These are phyloP conservation scores for Eupithecia subfuscata DNA, from an alignment of 2,888 invertebrate species.

Conservation along the genomic window DNA sequence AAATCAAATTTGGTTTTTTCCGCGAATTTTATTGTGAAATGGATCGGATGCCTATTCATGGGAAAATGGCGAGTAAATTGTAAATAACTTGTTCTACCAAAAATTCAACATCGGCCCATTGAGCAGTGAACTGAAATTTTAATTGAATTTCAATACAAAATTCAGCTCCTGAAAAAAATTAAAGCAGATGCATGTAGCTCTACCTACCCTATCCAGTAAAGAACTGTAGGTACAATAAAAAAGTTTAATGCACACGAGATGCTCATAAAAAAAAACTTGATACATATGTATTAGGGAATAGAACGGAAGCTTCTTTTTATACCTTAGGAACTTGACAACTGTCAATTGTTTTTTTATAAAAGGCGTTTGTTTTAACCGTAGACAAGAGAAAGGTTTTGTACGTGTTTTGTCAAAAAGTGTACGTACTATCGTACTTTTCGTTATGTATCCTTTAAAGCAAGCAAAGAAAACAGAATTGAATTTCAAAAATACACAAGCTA, in stretches of 20 bases:
- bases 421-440: not conserved
- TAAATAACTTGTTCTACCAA: conserved; percentile 28
- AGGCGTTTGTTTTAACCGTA: no score
- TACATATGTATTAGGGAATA: no score
- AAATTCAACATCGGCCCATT: conserved; percentile 17
- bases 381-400: not conserved
- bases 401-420: not conserved
- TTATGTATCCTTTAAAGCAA: not conserved
- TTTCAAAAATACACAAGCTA: conserved; percentile 8
- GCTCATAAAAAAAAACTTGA: no score
- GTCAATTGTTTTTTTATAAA: no score
- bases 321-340: no score
- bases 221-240: no score
- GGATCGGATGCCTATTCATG: conserved; percentile 43
- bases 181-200: not conserved
- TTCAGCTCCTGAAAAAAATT: not conserved
- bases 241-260: no score
- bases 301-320: no score
- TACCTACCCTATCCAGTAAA: not conserved
- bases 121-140: conserved; percentile 15
- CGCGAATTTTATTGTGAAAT: conserved; percentile 43
- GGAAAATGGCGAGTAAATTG: conserved; percentile 21
- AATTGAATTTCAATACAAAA: conserved; percentile 13
- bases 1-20: conserved; percentile 46
- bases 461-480: not conserved